Evolutionary conservation across 2,797 vertebrate genomes (phyloP).

Genomic region (Darevskia nairensis): DNA sequence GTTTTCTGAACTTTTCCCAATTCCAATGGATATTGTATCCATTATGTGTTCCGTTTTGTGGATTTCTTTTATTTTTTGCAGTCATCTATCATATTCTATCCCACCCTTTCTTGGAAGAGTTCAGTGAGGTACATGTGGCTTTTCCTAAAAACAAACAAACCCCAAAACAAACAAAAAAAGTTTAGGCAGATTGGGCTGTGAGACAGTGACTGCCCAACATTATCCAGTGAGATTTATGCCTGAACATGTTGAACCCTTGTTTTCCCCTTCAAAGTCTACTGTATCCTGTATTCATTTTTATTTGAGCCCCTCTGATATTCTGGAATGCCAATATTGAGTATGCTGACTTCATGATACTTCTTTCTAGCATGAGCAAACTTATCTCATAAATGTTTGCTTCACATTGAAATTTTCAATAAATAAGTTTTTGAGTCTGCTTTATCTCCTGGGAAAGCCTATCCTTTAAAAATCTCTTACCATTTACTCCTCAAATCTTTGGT

Average conservation of each 20-base stretch:
- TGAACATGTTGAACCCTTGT: neutral
- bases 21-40: too few species aligned
- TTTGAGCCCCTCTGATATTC: neutral
- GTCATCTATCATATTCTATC: neutral
- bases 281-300: neutral
- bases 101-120: neutral
- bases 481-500: neutral
- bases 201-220: neutral
- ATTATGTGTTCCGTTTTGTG: neutral
- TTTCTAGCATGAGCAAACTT: neutral
- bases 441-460: neutral
- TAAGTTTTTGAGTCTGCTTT: neutral
- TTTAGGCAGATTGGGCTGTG: neutral
- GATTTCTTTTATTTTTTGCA: neutral
- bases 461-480: neutral
- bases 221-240: neutral
- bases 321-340: neutral
- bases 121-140: neutral
- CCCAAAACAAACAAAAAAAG: neutral
- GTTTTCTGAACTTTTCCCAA: too few species aligned
- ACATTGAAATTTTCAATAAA: neutral
- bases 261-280: neutral
- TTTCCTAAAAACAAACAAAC: too few species aligned
- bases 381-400: neutral
- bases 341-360: neutral